Evolutionary conservation across 2,888 invertebrate genomes (phyloP).

Genomic region (Craniophora ligustri): DNA sequence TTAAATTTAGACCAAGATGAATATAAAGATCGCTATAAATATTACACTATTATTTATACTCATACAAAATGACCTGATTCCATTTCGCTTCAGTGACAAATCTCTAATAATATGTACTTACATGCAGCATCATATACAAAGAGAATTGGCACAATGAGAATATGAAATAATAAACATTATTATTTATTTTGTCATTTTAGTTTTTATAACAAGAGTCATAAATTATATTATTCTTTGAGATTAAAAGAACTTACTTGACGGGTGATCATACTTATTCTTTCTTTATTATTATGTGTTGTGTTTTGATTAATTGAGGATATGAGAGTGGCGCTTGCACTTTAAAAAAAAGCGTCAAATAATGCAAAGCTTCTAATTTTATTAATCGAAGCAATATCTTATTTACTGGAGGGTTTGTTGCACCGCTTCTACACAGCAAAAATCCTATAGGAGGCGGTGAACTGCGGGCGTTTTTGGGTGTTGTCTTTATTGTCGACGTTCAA

Average conservation of each 20-base stretch:
- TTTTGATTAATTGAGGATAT: constrained; percentile 18
- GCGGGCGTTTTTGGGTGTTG: no score
- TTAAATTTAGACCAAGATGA: constrained; percentile 14
- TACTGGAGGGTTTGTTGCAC: no score
- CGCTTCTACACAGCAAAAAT: no score
- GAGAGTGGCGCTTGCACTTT: constrained; percentile 24
- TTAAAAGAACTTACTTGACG: constrained; percentile 39
- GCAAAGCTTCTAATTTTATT: no score
- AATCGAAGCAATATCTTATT: no score
- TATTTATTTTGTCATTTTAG: constrained; percentile 23
- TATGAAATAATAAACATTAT: constrained; percentile 14
- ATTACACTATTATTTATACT: no score
- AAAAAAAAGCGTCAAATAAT: no score
- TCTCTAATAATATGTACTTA: constrained; percentile 18
- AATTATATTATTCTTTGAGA: constrained; percentile 29
- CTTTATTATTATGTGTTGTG: constrained; percentile 6
- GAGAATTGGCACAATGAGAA: constrained; percentile 16
- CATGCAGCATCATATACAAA: constrained; percentile 13
- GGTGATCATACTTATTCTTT: constrained; percentile 22
- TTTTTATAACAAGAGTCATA: constrained; percentile 18
- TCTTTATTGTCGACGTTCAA: no score
- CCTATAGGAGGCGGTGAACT: no score
- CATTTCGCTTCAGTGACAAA: constrained; percentile 36
- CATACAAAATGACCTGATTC: constrained; percentile 33
- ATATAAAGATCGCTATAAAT: constrained; percentile 28